Conservation (phyloP, 2,888 invertebrate genomes). For the Pammene aurita region DNA sequence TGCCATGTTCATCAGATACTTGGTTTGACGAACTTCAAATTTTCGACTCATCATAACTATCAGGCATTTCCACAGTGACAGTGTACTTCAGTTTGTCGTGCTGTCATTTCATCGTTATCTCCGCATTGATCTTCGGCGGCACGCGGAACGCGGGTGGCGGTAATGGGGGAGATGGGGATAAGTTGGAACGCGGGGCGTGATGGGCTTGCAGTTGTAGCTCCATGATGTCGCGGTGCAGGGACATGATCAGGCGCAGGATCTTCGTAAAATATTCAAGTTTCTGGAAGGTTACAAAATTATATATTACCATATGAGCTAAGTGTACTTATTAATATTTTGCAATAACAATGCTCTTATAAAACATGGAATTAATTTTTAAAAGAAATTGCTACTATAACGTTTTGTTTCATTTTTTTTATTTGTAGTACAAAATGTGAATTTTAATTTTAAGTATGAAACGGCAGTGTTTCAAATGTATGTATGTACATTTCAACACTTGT, state of each 20-base stretch:
- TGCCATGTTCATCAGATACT: too few relatives aligned
- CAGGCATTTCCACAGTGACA: constrained; percentile 55
- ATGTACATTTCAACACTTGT: not conserved
- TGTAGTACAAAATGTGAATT: too few relatives aligned
- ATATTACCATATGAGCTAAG: not conserved
- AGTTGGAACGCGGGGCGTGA: constrained; percentile 47
- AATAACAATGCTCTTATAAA: too few relatives aligned
- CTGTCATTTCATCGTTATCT: constrained; percentile 75
- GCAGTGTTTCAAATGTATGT: too few relatives aligned
- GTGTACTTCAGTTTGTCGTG: constrained; percentile 52
- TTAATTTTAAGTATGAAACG: too few relatives aligned
- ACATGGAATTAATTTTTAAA: too few relatives aligned
- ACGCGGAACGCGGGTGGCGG: constrained; percentile 55
- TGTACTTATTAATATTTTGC: not conserved
- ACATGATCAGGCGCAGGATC: constrained; percentile 75
- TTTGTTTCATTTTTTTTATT: too few relatives aligned
- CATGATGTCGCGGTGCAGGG: constrained; percentile 74
- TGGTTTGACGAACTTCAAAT: constrained; percentile 2
- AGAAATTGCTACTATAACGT: too few relatives aligned
- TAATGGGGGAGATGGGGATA: constrained; percentile 25
- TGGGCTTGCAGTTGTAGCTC: constrained; percentile 66
- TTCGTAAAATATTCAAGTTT: constrained; percentile 78
- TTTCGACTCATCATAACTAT: constrained; percentile 43
- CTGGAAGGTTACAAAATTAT: constrained; percentile 55
- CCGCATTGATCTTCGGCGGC: constrained; percentile 67